Percentiles rank a stretch among this genome's conserved stretches.
These are phyloP conservation scores for Cryptocephalus moraei DNA, from an alignment of 2,888 invertebrate species.

Conservation along the genomic window DNA sequence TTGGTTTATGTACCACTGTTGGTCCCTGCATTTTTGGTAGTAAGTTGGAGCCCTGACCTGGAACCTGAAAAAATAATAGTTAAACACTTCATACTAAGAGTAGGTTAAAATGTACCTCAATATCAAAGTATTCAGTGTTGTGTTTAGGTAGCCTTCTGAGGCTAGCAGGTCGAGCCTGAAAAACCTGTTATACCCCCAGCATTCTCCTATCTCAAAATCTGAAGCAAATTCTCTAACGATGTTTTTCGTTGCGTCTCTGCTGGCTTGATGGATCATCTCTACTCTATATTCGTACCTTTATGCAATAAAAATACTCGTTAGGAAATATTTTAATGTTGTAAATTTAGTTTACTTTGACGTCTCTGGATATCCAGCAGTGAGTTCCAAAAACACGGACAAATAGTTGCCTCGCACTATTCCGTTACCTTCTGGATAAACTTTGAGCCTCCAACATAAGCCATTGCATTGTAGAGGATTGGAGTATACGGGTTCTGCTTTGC, in stretches of 20 bases:
- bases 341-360: conserved; percentile 68
- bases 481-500: conserved; percentile 86
- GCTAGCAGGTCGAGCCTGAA: conserved; percentile 81
- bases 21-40: conserved; percentile 87
- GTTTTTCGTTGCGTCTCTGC: conserved; percentile 72
- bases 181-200: conserved; percentile 93
- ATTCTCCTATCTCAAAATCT: conserved; percentile 92
- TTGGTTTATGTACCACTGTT: conserved; percentile 86
- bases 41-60: conserved; percentile 90
- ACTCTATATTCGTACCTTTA: conserved; percentile 74
- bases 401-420: conserved; percentile 89
- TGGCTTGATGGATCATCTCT: conserved; percentile 89
- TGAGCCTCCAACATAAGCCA: conserved; percentile 84
- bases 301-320: neutral
- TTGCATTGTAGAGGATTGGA: conserved; percentile 80
- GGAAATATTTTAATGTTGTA: neutral
- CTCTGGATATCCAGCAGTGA: conserved; percentile 82
- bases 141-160: conserved; percentile 82
- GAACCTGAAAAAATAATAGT: conserved; percentile 51
- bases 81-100: neutral
- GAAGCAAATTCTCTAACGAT: conserved; percentile 91
- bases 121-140: conserved; percentile 72
- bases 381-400: conserved; percentile 83
- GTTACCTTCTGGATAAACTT: conserved; percentile 88
- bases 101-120: conserved; percentile 45